These are phyloP conservation scores for Bombus consobrinus DNA, from an alignment of 1,140 invertebrate species.

Conservation along the genomic window DNA sequence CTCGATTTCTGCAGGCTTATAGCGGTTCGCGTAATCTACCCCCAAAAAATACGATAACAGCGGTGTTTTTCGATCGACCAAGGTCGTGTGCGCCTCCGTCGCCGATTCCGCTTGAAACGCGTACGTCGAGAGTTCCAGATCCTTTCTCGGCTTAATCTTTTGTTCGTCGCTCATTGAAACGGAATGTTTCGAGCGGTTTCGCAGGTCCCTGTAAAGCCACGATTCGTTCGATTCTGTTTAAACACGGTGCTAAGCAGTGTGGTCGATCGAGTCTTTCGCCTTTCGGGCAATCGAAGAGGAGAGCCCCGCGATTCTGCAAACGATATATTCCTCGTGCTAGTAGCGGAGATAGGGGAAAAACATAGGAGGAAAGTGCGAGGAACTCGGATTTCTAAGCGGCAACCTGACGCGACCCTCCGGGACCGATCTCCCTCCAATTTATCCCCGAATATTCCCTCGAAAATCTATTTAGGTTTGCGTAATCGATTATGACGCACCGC, in stretches of 20 bases:
- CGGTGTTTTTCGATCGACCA: slow-evolving; percentile 26
- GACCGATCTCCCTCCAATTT: background rate
- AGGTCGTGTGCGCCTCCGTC: slow-evolving; percentile 9
- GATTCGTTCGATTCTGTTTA: background rate
- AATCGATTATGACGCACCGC: slow-evolving; percentile 66
- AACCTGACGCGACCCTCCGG: slow-evolving; percentile 9
- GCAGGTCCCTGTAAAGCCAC: too few relatives aligned
- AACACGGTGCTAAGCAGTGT: fast-evolving
- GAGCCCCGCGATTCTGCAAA: fast-evolving
- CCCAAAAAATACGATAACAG: background rate
- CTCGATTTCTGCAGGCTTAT: slow-evolving; percentile 54
- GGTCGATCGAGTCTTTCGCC: background rate
- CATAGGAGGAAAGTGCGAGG: too few relatives aligned
- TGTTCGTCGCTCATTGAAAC: too few relatives aligned
- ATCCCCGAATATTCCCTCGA: slow-evolving; percentile 52
- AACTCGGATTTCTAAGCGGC: background rate
- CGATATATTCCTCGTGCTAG: fast-evolving
- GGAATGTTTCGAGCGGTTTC: fast-evolving
- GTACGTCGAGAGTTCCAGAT: background rate
- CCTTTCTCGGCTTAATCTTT: too few relatives aligned
- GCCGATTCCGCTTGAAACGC: slow-evolving; percentile 25
- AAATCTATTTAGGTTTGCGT: slow-evolving; percentile 63
- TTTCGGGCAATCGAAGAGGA: fast-evolving
- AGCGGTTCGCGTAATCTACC: slow-evolving; percentile 30
- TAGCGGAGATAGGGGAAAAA: background rate